These are phyloP conservation scores for Parthenolecanium corni DNA, from an alignment of 2,888 invertebrate genomes.

Conservation along the genomic window DNA sequence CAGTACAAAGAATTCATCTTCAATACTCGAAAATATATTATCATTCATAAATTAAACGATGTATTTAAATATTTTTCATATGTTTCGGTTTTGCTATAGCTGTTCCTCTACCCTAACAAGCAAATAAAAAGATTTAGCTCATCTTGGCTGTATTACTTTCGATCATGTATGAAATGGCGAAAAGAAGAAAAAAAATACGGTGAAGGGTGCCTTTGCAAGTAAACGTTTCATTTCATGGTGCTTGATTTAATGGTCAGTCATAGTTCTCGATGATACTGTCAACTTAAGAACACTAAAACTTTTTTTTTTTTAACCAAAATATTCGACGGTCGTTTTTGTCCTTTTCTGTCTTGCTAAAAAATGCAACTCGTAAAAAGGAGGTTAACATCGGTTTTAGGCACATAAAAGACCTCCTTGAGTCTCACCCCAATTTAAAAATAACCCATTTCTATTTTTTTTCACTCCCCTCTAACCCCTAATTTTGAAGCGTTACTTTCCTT, in stretches of 20 bases:
- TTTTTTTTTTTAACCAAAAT: not conserved
- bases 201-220: too few species aligned
- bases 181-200: too few species aligned
- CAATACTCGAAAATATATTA: too few species aligned
- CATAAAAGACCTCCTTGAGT: slow-evolving; percentile 16
- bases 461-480: not conserved
- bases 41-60: too few species aligned
- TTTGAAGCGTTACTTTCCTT: slow-evolving; percentile 6
- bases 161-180: too few species aligned
- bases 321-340: not conserved
- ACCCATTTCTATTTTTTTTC: slow-evolving; percentile 16
- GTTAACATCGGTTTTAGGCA: slow-evolving; percentile 18
- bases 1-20: too few species aligned
- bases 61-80: too few species aligned
- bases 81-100: too few species aligned
- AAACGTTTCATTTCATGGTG: slow-evolving; percentile 15
- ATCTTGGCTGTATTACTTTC: too few species aligned
- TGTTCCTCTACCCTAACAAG: too few species aligned
- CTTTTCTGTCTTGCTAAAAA: not conserved
- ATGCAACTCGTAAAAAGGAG: slow-evolving; percentile 13
- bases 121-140: too few species aligned
- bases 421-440: slow-evolving; percentile 20
- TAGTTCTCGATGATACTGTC: not conserved
- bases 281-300: too few species aligned
- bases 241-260: slow-evolving; percentile 21